A percentile compares a stretch with the other conserved stretches of the same genome.
Evolutionary conservation across 2,888 invertebrate species (phyloP).

Genomic region (Tridacna gigas): DNA sequence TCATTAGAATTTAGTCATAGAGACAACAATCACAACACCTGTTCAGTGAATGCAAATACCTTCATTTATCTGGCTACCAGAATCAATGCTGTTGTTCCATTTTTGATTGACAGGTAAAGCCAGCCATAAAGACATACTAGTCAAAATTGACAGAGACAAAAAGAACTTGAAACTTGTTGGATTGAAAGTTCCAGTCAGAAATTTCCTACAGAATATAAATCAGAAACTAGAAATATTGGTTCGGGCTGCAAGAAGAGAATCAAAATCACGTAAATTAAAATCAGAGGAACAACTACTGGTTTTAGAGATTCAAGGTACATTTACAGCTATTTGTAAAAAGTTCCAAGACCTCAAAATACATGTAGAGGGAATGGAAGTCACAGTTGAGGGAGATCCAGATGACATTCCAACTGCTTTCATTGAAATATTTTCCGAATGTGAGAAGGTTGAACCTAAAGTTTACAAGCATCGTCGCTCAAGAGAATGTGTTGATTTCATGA

Average conservation of each 20-base stretch:
- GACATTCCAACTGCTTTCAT: slow-evolving; percentile 61
- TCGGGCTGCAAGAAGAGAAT: slow-evolving; percentile 49
- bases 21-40: too few relatives aligned
- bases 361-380: slow-evolving; percentile 54
- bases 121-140: slow-evolving; percentile 44
- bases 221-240: slow-evolving; percentile 40
- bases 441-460: slow-evolving; percentile 49
- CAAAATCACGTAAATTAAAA: slow-evolving; percentile 47
- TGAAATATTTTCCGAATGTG: slow-evolving; percentile 58
- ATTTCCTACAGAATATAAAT: slow-evolving; percentile 31
- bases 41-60: too few relatives aligned
- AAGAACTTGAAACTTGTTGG: slow-evolving; percentile 53
- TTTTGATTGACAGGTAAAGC: slow-evolving; percentile 38
- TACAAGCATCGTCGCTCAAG: slow-evolving; percentile 48
- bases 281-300: slow-evolving; percentile 51
- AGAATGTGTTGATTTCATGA: slow-evolving; percentile 57
- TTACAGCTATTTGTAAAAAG: slow-evolving; percentile 50
- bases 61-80: too few relatives aligned
- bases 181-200: slow-evolving; percentile 34
- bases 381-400: slow-evolving; percentile 57
- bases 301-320: slow-evolving; percentile 56
- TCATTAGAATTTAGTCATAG: too few relatives aligned
- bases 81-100: too few relatives aligned
- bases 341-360: slow-evolving; percentile 54
- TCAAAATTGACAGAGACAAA: slow-evolving; percentile 53